Evolutionary conservation across 2,113 vertebrate genomes (phyloP), one percentile per base, ranked within the genome.

Genomic region (Gadus macrocephalus): DNA sequence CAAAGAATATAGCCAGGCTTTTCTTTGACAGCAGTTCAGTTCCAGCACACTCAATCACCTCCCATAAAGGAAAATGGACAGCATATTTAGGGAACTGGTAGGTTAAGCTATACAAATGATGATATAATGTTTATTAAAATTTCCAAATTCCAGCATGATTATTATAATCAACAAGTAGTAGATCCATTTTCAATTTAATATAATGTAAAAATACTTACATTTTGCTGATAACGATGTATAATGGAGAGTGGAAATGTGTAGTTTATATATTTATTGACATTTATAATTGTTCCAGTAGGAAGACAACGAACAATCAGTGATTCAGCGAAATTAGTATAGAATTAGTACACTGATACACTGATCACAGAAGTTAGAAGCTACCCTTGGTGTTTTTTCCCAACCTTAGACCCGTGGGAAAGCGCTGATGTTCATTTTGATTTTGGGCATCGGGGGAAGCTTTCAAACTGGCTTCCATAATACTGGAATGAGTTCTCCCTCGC

Each of bases 361-460:
- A 49, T 49, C 42, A 35, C 31, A 35, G 31, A 35, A 35, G 4
- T 35, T 6, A 35, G 2, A 35, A n/a, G 6, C 19, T 56, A 56
- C 2, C 66, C 35, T 20, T 20, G 20, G 20, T 20, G 20, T 20
- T 9, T 71, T 14, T 62, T 58, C 73, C 16, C 31, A 49, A 60
- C 71, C 76, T 49, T 56, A 93, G 92, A 83, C 81, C 0, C 81
- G 63, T 5, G 90, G 90, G 0, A 90, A 84, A 0, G 91, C 76
- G 56, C 61, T 91, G 56, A 2, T 90, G 55, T 86, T 93, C 64
- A 89, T 93, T 69, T 14, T 89, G 15, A 69, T 88, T 77, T 76
- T 92, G 77, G 91, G 92, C n/a, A 28, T 90, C 15, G 90, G 91
- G 35, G 92, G 91, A 80, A 73, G 70, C 22, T 92, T 90, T 79